Percentiles rank a stretch among this genome's conserved stretches.
Conservation (phyloP, 2,797 vertebrate species). For the Danio kyathit region DNA sequence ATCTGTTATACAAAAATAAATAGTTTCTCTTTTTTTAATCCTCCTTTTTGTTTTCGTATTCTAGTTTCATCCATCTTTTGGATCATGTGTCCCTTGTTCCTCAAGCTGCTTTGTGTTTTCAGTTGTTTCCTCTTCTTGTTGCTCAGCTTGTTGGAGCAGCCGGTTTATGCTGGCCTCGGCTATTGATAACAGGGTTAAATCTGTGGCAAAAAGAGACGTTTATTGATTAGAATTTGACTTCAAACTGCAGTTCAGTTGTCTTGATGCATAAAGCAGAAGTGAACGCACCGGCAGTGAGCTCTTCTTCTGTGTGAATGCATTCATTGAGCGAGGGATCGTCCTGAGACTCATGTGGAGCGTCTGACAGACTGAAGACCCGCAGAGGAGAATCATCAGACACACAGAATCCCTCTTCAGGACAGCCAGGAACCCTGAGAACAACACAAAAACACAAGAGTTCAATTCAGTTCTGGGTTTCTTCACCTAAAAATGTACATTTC, state of each 20-base stretch:
- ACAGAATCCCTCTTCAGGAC: slow-evolving; percentile 75
- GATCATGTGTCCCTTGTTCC: slow-evolving; percentile 63
- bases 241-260: background rate
- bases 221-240: background rate
- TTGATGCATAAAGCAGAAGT: background rate
- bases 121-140: slow-evolving; percentile 74
- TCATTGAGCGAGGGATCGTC: slow-evolving; percentile 55
- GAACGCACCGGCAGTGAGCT: slow-evolving; percentile 70
- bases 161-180: slow-evolving; percentile 77
- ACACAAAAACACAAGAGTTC: background rate
- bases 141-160: slow-evolving; percentile 68
- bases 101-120: slow-evolving; percentile 63
- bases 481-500: too few relatives aligned
- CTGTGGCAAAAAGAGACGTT: slow-evolving; percentile 67
- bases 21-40: slow-evolving; percentile 80
- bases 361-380: slow-evolving; percentile 78
- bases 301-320: slow-evolving; percentile 66
- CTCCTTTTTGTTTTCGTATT: slow-evolving; percentile 53
- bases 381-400: slow-evolving; percentile 80
- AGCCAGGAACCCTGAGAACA: slow-evolving; percentile 68
- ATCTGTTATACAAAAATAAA: slow-evolving; percentile 99
- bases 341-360: slow-evolving; percentile 67
- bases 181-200: slow-evolving; percentile 78
- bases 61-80: slow-evolving; percentile 72
- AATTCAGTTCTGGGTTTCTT: background rate